Percentiles rank a stretch among this genome's conserved stretches.
phyloP scores from a whole-genome alignment of 2,113 vertebrate genomes.

The Semicossyphus pulcher region DNA sequence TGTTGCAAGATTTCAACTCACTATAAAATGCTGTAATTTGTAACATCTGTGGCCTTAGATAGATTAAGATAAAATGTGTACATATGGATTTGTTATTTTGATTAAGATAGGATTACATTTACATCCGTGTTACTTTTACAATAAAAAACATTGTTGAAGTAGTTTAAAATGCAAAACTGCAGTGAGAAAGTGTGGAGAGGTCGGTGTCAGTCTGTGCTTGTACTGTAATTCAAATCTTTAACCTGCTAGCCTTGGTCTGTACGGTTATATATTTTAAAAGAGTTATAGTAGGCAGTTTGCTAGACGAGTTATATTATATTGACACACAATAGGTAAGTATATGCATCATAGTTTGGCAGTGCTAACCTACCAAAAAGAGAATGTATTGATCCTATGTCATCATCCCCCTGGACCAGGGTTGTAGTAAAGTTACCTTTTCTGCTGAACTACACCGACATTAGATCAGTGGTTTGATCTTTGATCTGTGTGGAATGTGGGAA shows the following conservation, averaged over 20 bases:
- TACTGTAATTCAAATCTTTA: conserved; percentile 30
- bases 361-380: background rate
- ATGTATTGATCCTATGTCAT: background rate
- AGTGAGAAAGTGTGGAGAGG: conserved; percentile 27
- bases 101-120: conserved; percentile 3
- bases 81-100: conserved; percentile 10
- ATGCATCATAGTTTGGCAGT: background rate
- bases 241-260: conserved; percentile 15
- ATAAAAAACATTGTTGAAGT: conserved; percentile 27
- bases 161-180: conserved; percentile 30
- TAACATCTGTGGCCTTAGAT: conserved; percentile 13
- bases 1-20: conserved; percentile 7
- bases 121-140: background rate
- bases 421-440: conserved; percentile 14
- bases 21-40: conserved; percentile 22
- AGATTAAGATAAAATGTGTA: conserved; percentile 15
- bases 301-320: background rate
- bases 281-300: conserved; percentile 37
- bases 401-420: background rate
- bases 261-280: conserved; percentile 3
- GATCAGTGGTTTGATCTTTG: conserved; percentile 26
- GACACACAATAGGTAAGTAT: conserved; percentile 12
- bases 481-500: conserved; percentile 81
- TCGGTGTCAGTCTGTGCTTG: conserved; percentile 48
- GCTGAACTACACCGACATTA: conserved; percentile 16